Conservation (phyloP, 2,113 vertebrate genomes). For the Garra rufa region DNA sequence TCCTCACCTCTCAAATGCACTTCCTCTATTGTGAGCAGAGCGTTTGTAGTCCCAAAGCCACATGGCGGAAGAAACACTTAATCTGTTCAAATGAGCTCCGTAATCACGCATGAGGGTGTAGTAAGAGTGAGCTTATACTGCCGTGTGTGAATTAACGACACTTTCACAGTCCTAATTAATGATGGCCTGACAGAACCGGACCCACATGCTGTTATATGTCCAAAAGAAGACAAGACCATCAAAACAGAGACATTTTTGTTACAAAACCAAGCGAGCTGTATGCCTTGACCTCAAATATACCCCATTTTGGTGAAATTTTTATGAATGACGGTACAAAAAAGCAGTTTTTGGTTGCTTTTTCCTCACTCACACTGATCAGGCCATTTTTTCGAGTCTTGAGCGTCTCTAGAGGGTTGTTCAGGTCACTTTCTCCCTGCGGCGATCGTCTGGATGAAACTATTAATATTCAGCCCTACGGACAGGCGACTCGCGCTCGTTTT, state of each 20-base stretch:
- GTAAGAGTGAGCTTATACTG: constrained; percentile 15
- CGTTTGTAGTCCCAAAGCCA: not conserved
- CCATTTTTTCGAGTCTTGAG: not conserved
- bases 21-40: not conserved
- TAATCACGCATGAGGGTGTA: constrained; percentile 21
- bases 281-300: too few relatives aligned
- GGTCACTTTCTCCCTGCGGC: constrained; percentile 63
- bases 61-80: constrained; percentile 8
- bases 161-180: constrained; percentile 63
- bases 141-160: constrained; percentile 47
- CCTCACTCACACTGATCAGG: too few relatives aligned
- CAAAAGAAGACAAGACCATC: not conserved
- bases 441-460: constrained; percentile 61
- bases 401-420: constrained; percentile 51
- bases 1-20: not conserved
- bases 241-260: not conserved
- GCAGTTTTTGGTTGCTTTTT: too few relatives aligned
- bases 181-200: constrained; percentile 46
- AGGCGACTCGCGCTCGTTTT: constrained; percentile 57
- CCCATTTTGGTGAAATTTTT: not conserved
- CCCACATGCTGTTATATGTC: constrained; percentile 16
- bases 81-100: constrained; percentile 27
- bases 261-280: not conserved
- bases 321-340: not conserved
- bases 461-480: constrained; percentile 65